These are phyloP conservation scores for Fregata magnificens DNA, from an alignment of 2,113 vertebrate genomes.

Conservation along the genomic window DNA sequence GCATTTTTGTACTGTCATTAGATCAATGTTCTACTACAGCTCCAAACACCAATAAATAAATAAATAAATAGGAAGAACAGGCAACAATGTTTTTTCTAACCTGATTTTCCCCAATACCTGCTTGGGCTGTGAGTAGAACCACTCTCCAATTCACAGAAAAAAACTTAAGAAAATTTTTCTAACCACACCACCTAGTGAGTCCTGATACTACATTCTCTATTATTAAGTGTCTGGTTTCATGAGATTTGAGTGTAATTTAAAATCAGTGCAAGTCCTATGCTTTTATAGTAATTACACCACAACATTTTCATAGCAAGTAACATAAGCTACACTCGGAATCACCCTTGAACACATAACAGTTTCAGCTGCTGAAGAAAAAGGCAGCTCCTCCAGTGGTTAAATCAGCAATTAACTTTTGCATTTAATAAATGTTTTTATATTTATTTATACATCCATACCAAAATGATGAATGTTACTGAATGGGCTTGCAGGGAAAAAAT, in stretches of 20 bases:
- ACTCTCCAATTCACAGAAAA: not conserved
- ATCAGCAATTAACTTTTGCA: not conserved
- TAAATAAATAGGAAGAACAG: not conserved
- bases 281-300: not conserved
- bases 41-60: not conserved
- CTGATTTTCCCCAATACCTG: not conserved
- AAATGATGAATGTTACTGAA: not conserved
- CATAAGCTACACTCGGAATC: not conserved
- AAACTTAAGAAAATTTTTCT: not conserved
- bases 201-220: not conserved
- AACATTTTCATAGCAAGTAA: not conserved
- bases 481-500: not conserved
- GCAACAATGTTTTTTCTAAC: not conserved
- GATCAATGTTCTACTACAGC: not conserved
- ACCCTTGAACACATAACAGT: not conserved
- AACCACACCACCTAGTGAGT: not conserved
- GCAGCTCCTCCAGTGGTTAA: not conserved
- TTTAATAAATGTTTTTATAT: not conserved
- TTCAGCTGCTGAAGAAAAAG: not conserved
- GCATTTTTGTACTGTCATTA: not conserved
- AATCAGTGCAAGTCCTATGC: not conserved
- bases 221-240: not conserved
- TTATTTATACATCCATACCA: not conserved
- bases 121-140: not conserved
- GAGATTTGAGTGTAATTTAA: not conserved